These are phyloP conservation scores for Dione vanillae DNA, from an alignment of 2,888 invertebrate genomes.

Conservation along the genomic window DNA sequence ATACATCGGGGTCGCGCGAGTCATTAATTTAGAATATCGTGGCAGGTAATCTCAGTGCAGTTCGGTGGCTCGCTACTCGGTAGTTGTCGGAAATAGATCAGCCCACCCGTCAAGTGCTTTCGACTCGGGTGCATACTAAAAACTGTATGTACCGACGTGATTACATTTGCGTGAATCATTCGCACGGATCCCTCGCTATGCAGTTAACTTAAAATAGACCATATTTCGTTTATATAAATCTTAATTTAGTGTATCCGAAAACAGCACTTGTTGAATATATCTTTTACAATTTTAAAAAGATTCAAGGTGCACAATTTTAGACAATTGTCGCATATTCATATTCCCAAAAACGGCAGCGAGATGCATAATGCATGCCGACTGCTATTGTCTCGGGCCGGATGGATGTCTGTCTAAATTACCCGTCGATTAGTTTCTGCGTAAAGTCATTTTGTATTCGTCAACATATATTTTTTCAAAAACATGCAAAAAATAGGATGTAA, in stretches of 20 bases:
- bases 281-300: constrained; percentile 34
- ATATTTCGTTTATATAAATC: neutral
- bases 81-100: constrained; percentile 71
- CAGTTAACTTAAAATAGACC: constrained; percentile 2
- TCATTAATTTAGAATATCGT: constrained; percentile 71
- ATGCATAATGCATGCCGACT: constrained; percentile 60
- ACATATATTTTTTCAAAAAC: constrained; percentile 45
- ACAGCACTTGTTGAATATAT: constrained; percentile 30
- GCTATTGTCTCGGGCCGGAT: constrained; percentile 57
- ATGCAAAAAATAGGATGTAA: constrained; percentile 52
- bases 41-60: constrained; percentile 62
- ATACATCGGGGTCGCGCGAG: constrained; percentile 56
- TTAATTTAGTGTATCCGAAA: constrained; percentile 2
- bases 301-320: constrained; percentile 36
- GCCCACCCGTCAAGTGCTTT: constrained; percentile 61
- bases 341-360: constrained; percentile 46
- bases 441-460: constrained; percentile 56
- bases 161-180: constrained; percentile 43
- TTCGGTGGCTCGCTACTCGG: constrained; percentile 59
- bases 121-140: constrained; percentile 41
- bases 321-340: constrained; percentile 44
- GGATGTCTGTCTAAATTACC: constrained; percentile 77
- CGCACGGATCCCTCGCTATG: neutral
- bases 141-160: constrained; percentile 41
- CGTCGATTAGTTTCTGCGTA: constrained; percentile 76